Evolutionary conservation across 2,888 invertebrate genomes (phyloP), one percentile per base, ranked within the genome.

Genomic region (Ectemnius cavifrons): DNA sequence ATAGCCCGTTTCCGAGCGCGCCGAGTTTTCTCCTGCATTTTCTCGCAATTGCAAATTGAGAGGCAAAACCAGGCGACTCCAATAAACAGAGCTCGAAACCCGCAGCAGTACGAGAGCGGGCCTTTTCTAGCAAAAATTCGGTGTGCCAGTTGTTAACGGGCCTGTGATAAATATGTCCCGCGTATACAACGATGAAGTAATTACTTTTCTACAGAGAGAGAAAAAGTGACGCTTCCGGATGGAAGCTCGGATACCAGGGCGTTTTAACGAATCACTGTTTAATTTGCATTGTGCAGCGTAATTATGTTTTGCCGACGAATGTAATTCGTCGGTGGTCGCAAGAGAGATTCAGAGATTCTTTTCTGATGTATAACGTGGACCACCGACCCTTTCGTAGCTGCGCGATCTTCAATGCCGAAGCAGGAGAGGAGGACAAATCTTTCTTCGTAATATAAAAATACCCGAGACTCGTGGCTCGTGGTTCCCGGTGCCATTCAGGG

Each of bases 231-330:
- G 5, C 37, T 37, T 8, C 37, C 37, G 37, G 11, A 1, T 37
- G 37, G 37, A 1, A 11, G 23, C 2, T 37, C 37, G 37, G 11
- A 6, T 37, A 37, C 37, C 8, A 37, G 52, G 16, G 6, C 52
- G n/a, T 14, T 52, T 52, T 52, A 52, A 52, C 52, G 52, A 52
- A 52, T 16, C 52, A 20, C 28, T 28, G n/a, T 28, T 59, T 59
- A 37, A 37, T 37, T 37, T 37, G 1, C 37, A 37, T 11, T 11
- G 37, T 11, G 8, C 37, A 11, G 37, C 37, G 11, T 37, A 37
- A 37, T 37, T 37, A 37, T 37, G 37, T 37, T 37, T 37, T 37
- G 8, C 37, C 8, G 5, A 11, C 37, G 37, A 37, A 37, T 37
- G 11, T 37, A 37, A 37, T 37, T 11, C 37, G 37, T 4, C 37